Conservation (phyloP, 1,140 invertebrate species). For the Pentalonia nigronervosa region DNA sequence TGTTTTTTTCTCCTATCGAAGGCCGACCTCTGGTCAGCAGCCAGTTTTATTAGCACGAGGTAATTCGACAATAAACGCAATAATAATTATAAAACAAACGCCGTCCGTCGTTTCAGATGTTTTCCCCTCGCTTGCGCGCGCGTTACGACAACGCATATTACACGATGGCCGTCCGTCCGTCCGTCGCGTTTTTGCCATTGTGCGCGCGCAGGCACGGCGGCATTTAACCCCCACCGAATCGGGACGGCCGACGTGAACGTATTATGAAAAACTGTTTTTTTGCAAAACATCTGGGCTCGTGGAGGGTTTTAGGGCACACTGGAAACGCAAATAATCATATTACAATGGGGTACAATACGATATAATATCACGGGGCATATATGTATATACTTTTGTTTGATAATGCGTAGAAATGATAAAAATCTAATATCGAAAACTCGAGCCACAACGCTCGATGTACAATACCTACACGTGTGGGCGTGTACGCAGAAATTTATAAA, state of each 20-base stretch:
- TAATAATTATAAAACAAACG: neutral
- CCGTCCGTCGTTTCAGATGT: neutral
- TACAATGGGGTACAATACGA: neutral
- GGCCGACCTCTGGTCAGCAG: neutral
- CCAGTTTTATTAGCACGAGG: constrained; percentile 30
- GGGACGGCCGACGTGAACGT: neutral
- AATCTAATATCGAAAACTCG: neutral
- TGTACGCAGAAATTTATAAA: no score
- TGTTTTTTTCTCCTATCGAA: neutral
- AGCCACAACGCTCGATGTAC: no score
- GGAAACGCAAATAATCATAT: neutral
- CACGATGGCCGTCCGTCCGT: no score
- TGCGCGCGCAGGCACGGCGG: neutral
- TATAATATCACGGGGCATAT: neutral
- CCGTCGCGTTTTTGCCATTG: neutral
- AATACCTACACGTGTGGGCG: no score
- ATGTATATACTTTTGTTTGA: neutral
- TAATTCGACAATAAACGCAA: neutral
- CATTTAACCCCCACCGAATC: neutral
- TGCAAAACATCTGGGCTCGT: neutral
- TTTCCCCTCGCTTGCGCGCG: neutral
- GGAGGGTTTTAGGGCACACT: neutral
- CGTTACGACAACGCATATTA: neutral
- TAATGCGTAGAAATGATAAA: no score
- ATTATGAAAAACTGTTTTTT: neutral